Evolutionary conservation across 1,140 invertebrate species (phyloP), one percentile per base, ranked within the genome.

Genomic region (Cataglyphis hispanica): DNA sequence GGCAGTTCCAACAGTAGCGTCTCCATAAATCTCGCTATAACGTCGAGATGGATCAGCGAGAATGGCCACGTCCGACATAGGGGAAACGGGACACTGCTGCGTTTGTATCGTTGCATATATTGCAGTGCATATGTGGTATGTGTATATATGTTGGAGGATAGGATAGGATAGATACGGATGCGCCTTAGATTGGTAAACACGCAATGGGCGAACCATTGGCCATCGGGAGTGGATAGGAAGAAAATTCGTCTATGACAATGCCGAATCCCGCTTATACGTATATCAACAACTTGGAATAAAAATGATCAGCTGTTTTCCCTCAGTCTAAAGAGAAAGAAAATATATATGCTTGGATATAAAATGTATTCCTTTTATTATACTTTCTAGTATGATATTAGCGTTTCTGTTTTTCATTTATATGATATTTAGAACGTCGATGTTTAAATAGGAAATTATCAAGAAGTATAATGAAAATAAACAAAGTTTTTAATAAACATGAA

Each of bases 1-100:
- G 89, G 90, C n/a, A n/a, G n/a, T 88, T 88, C 86, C 80, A 88
- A 72, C 90, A 80, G 91, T 90, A 87, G 90, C 91, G 91, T 95
- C 94, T 94, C 92, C 94, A 95, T 95, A 95, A 95, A 95, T 95
- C 94, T 94, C 92, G 92, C 92, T 93, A 93, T 94, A 94, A 93
- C 93, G 93, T 93, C 91, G 89, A 93, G 94, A 94, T 93, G 94
- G 94, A 95, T 95, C 94, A 94, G 92, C 89, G 86, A 92, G 92
- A 93, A 93, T 92, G 91, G 93, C 91, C 92, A 93, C 91, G 92
- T 94, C 91, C 90, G 40, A 89, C 72, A 87, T 31, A 22, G 83
- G 80, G 75, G 60, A 84, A 85, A 70, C 74, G 64, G 58, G 60
- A n/a, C 53, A 13, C 74, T 53, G 34, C 19, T 83, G 83, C 70